Conservation (phyloP, 2,113 vertebrate species). For the Eclectus roratus region DNA sequence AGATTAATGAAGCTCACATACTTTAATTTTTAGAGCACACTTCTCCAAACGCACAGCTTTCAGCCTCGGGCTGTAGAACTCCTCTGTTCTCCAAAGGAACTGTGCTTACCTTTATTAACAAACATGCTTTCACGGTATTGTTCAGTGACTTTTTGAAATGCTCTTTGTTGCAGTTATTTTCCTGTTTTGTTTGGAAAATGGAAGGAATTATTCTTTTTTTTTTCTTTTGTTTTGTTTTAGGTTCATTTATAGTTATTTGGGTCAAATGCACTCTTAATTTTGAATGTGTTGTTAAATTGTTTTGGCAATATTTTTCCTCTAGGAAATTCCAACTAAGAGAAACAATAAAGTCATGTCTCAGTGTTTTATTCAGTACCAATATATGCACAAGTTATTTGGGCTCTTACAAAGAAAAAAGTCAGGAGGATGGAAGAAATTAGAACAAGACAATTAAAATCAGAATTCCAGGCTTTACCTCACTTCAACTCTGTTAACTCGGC, state of each 20-base stretch:
- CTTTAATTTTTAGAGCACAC: neutral
- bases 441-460: conserved; percentile 11
- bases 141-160: conserved; percentile 11
- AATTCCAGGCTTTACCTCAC: neutral
- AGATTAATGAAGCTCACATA: neutral
- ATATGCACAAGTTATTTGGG: conserved; percentile 8
- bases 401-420: neutral
- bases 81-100: neutral
- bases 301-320: conserved; percentile 27
- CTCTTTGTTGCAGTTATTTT: conserved; percentile 3
- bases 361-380: conserved; percentile 10
- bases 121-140: neutral
- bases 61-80: neutral
- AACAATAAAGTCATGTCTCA: conserved; percentile 27
- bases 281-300: conserved; percentile 33
- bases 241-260: conserved; percentile 10
- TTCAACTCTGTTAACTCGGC: neutral
- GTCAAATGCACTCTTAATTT: conserved; percentile 18
- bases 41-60: neutral
- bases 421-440: neutral
- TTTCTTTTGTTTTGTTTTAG: neutral
- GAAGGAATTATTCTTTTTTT: neutral
- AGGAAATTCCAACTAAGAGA: conserved; percentile 10
- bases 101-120: conserved; percentile 12
- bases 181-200: neutral